phyloP scores from a whole-genome alignment of 2,113 vertebrate genomes.

The Psophia crepitans region DNA sequence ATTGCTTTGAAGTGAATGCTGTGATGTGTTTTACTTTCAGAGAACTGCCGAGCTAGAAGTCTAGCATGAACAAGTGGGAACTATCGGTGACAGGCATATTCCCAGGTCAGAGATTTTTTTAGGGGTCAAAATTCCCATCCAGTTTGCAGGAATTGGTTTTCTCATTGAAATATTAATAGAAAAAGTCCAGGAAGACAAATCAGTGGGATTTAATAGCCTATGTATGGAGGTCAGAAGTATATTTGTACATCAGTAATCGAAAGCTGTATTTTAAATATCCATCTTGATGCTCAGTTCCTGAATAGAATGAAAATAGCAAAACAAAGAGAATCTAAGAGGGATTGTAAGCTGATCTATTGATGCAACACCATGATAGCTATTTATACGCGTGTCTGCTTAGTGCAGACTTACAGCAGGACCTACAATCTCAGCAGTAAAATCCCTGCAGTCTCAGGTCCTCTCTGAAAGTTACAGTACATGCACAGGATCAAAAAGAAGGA shows the following conservation, averaged over 20 bases:
- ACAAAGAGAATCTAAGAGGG: constrained; percentile 26
- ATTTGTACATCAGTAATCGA: constrained; percentile 20
- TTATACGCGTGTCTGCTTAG: neutral
- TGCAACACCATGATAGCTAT: constrained; percentile 36
- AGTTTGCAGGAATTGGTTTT: neutral
- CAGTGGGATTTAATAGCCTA: neutral
- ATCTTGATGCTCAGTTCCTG: constrained; percentile 30
- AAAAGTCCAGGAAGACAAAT: constrained; percentile 10
- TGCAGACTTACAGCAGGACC: neutral
- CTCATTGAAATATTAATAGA: neutral
- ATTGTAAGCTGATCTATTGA: constrained; percentile 43
- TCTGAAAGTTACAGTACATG: neutral
- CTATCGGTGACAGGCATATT: neutral
- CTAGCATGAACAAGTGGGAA: neutral
- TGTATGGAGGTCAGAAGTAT: neutral
- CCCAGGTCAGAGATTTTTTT: neutral
- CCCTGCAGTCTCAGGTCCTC: neutral
- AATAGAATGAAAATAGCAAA: constrained; percentile 52
- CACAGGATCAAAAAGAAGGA: neutral
- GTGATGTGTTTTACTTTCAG: neutral
- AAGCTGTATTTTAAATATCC: constrained; percentile 51
- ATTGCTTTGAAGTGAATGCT: neutral
- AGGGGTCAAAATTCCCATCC: neutral
- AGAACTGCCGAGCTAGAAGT: neutral
- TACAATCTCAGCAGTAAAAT: constrained; percentile 16